A percentile compares a stretch with the other conserved stretches of the same genome.
phyloP scores from a whole-genome alignment of 2,797 vertebrate genomes.

The Lepus townsendii region DNA sequence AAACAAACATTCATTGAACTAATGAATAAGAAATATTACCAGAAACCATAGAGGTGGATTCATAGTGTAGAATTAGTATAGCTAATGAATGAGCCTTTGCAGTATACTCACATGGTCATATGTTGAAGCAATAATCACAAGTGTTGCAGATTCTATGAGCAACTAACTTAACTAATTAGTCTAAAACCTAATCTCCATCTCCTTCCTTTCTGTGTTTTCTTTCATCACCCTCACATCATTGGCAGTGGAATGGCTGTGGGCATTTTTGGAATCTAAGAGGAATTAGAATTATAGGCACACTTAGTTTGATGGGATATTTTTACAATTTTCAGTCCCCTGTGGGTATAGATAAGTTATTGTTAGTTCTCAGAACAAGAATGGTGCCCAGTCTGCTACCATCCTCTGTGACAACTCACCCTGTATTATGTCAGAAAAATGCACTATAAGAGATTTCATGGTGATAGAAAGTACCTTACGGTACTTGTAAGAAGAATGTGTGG shows the following conservation, averaged over 20 bases:
- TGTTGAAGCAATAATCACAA: not conserved
- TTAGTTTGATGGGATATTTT: not conserved
- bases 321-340: conserved; percentile 20
- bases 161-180: no score
- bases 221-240: not conserved
- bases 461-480: not conserved
- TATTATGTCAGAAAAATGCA: not conserved
- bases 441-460: not conserved
- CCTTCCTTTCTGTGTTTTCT: not conserved
- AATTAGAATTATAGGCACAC: not conserved
- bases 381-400: not conserved
- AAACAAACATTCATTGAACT: conserved; percentile 11
- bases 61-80: not conserved
- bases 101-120: not conserved
- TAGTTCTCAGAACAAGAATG: not conserved
- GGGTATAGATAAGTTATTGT: not conserved
- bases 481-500: not conserved
- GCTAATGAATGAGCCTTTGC: not conserved
- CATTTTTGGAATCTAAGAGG: conserved; percentile 38
- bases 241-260: not conserved
- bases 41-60: not conserved
- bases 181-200: not conserved
- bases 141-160: not conserved
- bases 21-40: not conserved
- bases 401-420: not conserved